Evolutionary conservation across 2,888 invertebrate genomes (phyloP), one percentile per base, ranked within the genome.

Genomic region (Phrixothrix hirtus): DNA sequence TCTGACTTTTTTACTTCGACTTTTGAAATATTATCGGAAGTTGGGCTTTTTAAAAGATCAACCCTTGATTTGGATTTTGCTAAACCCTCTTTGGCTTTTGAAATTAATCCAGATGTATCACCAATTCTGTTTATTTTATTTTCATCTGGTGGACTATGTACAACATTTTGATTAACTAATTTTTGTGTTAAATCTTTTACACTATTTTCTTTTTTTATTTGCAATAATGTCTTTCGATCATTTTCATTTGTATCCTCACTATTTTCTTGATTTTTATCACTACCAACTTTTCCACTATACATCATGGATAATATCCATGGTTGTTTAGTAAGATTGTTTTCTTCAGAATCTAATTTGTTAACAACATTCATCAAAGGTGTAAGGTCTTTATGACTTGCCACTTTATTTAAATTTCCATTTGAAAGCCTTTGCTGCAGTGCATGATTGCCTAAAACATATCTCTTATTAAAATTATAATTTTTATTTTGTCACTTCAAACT

Each of bases 21-120:
- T 43, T 77, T 67, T 62, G 82, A 83, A 64, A 79, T 77, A 65
- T 80, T 85, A 70, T 86, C 89, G 60, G 80, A 79, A 0, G 87
- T 82, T 52, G 89, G 82, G 71, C 86, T 85, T 77, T 88, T 83
- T 65, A 87, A 74, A 48, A 85, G 83, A 77, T 88, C 91, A 77
- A 78, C 87, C 77, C 89, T 89, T 56, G 89, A 89, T 73, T 91
- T 90, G 50, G 90, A 90, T 75, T 90, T 91, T 11, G 89, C 89
- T 66, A 95, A 78, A 64, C 92, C 94, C 75, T 93, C 92, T 55
- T 94, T 95, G 69, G 95, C 95, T 79, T 94, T 93, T 42, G 89
- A 91, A 61, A 95, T 92, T 62, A 95, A 82, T 35, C 95, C 95
- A 50, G 89, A 87, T 87, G 92, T 89, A 67, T 92, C 90, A 31